phyloP scores from a whole-genome alignment of 2,888 invertebrate species.

The Chrysolina haemoptera region DNA sequence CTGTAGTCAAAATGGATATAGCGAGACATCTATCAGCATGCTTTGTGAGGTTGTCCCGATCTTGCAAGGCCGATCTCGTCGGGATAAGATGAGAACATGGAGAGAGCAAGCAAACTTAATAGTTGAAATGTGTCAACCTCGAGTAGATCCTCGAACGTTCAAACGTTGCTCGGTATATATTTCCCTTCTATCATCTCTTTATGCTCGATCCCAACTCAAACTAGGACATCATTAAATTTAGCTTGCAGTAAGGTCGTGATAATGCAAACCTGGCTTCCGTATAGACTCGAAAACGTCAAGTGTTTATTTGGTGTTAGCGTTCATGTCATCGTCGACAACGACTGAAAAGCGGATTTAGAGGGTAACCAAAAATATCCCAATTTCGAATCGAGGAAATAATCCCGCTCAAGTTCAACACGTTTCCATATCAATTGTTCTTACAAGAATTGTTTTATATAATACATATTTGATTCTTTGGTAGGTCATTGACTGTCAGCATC shows the following conservation, averaged over 20 bases:
- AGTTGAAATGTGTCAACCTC: constrained; percentile 9
- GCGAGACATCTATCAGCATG: background rate
- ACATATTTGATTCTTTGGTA: too few relatives aligned
- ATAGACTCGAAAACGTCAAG: background rate
- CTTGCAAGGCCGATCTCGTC: background rate
- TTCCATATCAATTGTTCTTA: too few relatives aligned
- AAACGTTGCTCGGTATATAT: constrained; percentile 8
- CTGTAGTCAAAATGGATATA: background rate
- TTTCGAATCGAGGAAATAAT: too few relatives aligned
- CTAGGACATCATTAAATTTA: constrained; percentile 16
- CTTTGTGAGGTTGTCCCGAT: background rate
- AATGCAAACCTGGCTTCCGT: background rate
- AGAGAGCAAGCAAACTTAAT: constrained; percentile 4
- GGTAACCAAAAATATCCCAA: background rate
- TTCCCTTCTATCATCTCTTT: constrained; percentile 13
- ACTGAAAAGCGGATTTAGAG: background rate
- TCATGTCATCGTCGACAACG: background rate
- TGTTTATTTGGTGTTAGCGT: background rate
- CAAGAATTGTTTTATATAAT: too few relatives aligned
- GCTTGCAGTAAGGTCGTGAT: constrained; percentile 11
- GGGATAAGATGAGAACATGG: background rate
- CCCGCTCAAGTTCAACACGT: too few relatives aligned
- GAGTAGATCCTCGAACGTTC: constrained; percentile 10
- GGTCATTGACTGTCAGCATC: too few relatives aligned
- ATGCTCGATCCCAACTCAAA: constrained; percentile 10